A percentile compares a stretch with the other conserved stretches of the same genome.
Conservation (phyloP, 2,113 vertebrate species). For the Lasiurus borealis region DNA sequence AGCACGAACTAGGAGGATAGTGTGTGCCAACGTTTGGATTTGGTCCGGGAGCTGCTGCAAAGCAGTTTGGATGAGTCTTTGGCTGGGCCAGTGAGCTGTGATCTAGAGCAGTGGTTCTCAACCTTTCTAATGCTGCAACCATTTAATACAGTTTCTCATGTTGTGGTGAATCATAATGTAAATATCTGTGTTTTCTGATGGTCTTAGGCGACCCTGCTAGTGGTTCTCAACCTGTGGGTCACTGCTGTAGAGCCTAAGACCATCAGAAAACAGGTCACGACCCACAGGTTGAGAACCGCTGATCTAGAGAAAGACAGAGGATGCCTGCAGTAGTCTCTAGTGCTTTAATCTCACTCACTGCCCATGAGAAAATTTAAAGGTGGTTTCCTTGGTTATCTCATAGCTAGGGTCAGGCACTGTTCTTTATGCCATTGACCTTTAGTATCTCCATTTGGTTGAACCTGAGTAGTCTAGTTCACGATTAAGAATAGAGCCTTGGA, state of each 20-base stretch:
- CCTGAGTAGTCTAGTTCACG: not conserved
- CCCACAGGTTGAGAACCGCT: too few species aligned
- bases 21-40: not conserved
- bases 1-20: not conserved
- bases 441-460: conserved; percentile 10
- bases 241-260: too few species aligned
- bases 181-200: too few species aligned
- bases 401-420: not conserved
- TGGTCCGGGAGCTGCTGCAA: not conserved
- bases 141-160: too few species aligned
- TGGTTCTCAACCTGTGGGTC: too few species aligned
- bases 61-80: not conserved
- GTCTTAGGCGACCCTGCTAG: too few species aligned
- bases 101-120: too few species aligned
- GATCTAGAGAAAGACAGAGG: not conserved
- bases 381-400: not conserved
- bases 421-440: not conserved
- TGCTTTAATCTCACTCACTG: not conserved
- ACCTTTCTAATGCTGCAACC: too few species aligned
- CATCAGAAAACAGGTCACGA: too few species aligned
- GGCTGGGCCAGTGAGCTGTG: not conserved
- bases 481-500: conserved; percentile 3
- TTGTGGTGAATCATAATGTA: too few species aligned
- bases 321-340: not conserved
- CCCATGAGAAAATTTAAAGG: not conserved